These are phyloP conservation scores for Anastrepha obliqua DNA, from an alignment of 1,140 invertebrate genomes.

Conservation along the genomic window DNA sequence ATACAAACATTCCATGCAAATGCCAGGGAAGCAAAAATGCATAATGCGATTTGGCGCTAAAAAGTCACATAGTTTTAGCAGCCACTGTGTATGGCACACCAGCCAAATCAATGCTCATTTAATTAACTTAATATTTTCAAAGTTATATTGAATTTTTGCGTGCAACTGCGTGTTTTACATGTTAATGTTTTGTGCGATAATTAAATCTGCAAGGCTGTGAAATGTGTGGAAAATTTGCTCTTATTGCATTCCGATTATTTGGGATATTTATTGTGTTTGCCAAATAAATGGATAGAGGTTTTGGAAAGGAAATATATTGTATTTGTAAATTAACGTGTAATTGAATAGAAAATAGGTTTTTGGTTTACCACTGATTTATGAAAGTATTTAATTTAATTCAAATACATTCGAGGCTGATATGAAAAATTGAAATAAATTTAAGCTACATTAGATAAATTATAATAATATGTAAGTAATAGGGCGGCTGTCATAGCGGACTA, in stretches of 20 bases:
- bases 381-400: neutral
- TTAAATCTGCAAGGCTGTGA: neutral
- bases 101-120: slow-evolving; percentile 17
- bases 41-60: neutral
- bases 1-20: slow-evolving; percentile 5
- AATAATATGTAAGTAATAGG: no score
- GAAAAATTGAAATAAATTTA: no score
- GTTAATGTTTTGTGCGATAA: neutral
- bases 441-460: no score
- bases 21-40: neutral
- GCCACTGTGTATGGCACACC: neutral
- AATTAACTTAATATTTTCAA: neutral
- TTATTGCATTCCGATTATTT: neutral
- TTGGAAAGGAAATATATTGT: neutral
- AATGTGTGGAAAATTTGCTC: neutral
- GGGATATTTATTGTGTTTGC: slow-evolving; percentile 16
- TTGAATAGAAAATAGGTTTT: neutral
- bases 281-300: neutral
- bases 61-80: neutral
- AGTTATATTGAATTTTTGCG: neutral
- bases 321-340: neutral
- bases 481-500: no score
- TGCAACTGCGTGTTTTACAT: neutral
- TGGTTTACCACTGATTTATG: slow-evolving; percentile 1
- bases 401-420: no score